Conservation (phyloP, 1,140 invertebrate species). For the Metaphire vulgaris region DNA sequence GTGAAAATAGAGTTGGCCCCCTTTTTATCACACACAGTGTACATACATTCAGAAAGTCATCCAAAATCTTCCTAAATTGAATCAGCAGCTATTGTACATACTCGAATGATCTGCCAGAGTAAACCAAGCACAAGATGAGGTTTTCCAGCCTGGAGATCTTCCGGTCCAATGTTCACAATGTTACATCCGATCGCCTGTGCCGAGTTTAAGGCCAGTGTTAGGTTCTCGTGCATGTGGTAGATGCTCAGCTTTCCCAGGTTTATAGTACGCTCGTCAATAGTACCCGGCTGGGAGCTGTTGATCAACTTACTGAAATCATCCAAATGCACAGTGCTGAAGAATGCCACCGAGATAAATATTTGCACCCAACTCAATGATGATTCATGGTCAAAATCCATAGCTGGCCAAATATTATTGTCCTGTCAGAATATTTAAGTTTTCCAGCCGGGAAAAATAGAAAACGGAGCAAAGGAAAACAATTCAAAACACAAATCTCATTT, state of each 20-base stretch:
- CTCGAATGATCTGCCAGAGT: conserved; percentile 95
- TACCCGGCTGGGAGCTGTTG: conserved; percentile 95
- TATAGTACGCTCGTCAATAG: conserved; percentile 95
- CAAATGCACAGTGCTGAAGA: conserved; percentile 27
- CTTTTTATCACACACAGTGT: too few species aligned
- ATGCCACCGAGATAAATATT: conserved; percentile 14
- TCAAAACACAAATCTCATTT: too few species aligned
- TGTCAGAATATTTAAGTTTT: too few species aligned
- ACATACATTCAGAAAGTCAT: too few species aligned
- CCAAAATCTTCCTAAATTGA: too few species aligned
- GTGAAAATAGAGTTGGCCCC: too few species aligned
- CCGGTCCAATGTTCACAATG: conserved; percentile 95
- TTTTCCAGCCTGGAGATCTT: conserved; percentile 86
- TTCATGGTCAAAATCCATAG: too few species aligned
- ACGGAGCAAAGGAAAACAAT: too few species aligned
- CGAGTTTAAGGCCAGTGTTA: conserved; percentile 87
- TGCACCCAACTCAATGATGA: too few species aligned
- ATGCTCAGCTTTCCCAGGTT: conserved; percentile 71
- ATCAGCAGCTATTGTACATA: too few species aligned
- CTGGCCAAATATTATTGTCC: too few species aligned
- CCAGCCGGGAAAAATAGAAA: too few species aligned
- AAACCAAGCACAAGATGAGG: conserved; percentile 92
- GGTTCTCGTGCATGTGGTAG: conserved; percentile 91
- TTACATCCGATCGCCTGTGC: conserved; percentile 96
- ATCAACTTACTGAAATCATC: conserved; percentile 82